These are phyloP conservation scores for Limnephilus rhombicus DNA, from an alignment of 2,888 invertebrate genomes.

Conservation along the genomic window DNA sequence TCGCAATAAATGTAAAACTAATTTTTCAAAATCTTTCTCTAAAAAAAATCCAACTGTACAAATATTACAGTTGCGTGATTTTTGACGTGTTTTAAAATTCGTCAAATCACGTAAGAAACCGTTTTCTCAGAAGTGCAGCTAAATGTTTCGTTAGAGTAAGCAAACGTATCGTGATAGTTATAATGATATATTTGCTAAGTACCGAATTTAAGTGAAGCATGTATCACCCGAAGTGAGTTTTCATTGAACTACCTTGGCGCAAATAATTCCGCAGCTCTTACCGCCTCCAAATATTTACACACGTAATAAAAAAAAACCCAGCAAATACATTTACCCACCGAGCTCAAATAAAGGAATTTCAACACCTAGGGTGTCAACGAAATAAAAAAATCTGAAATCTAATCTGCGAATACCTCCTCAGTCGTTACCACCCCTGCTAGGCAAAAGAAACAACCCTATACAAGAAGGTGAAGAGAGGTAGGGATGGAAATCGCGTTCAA, in stretches of 20 bases:
- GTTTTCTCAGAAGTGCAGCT: too few relatives aligned
- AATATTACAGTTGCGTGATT: too few relatives aligned
- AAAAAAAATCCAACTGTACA: too few relatives aligned
- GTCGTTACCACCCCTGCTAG: slow-evolving; percentile 37
- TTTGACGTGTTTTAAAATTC: too few relatives aligned
- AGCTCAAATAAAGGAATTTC: slow-evolving; percentile 58
- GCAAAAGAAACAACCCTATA: slow-evolving; percentile 6
- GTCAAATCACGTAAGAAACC: too few relatives aligned
- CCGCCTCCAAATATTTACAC: slow-evolving; percentile 51
- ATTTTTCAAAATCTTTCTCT: too few relatives aligned
- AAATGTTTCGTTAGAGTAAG: too few relatives aligned
- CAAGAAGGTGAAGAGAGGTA: background rate
- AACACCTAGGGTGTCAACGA: slow-evolving; percentile 63
- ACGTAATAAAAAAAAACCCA: slow-evolving; percentile 47
- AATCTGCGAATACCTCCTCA: slow-evolving; percentile 42
- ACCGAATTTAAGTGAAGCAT: background rate
- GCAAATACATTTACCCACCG: slow-evolving; percentile 37
- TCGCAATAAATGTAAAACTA: too few relatives aligned
- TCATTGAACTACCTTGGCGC: background rate
- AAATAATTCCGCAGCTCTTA: background rate
- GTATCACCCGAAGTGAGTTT: background rate
- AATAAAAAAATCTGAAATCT: slow-evolving; percentile 47
- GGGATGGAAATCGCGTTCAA: slow-evolving; percentile 23
- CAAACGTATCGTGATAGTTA: too few relatives aligned
- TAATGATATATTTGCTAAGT: too few relatives aligned